Evolutionary conservation across 2,888 invertebrate species (phyloP).

Genomic region (Clanis bilineata): DNA sequence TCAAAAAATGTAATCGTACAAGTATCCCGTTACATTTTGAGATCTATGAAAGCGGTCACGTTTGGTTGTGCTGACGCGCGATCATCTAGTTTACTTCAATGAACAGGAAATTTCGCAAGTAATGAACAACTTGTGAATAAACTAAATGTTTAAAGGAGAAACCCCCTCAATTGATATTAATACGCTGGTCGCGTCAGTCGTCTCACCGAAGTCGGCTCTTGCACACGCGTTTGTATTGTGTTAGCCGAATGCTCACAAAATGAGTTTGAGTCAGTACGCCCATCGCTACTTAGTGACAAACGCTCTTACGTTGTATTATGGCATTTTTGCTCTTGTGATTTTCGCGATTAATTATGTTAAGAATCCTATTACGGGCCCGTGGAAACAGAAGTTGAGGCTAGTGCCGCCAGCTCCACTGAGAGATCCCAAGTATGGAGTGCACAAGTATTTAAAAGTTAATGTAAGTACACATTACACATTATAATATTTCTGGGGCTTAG

Average conservation of each 20-base stretch:
- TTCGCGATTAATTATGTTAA: constrained; percentile 53
- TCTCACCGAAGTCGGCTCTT: constrained; percentile 8
- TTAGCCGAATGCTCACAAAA: constrained; percentile 25
- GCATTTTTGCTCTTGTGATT: constrained; percentile 36
- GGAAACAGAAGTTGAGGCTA: constrained; percentile 61
- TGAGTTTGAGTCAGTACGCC: constrained; percentile 38
- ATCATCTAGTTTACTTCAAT: neutral
- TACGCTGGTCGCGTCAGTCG: constrained; percentile 13
- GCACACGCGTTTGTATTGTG: constrained; percentile 21
- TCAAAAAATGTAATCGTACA: neutral
- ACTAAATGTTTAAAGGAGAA: neutral
- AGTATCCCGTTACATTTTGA: neutral
- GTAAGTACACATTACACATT: constrained; percentile 56
- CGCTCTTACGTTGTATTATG: constrained; percentile 48
- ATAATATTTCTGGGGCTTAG: neutral
- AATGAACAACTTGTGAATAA: neutral
- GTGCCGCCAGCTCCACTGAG: constrained; percentile 71
- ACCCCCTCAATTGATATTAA: neutral
- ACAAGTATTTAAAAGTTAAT: constrained; percentile 79
- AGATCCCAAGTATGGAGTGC: constrained; percentile 77
- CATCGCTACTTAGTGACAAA: constrained; percentile 47
- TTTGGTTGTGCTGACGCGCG: neutral
- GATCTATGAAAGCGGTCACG: neutral
- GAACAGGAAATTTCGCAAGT: neutral
- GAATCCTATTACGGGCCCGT: constrained; percentile 55